A percentile compares a stretch with the other conserved stretches of the same genome.
These are phyloP conservation scores for Phyllotis vaccarum DNA, from an alignment of 2,797 vertebrate genomes.

Conservation along the genomic window DNA sequence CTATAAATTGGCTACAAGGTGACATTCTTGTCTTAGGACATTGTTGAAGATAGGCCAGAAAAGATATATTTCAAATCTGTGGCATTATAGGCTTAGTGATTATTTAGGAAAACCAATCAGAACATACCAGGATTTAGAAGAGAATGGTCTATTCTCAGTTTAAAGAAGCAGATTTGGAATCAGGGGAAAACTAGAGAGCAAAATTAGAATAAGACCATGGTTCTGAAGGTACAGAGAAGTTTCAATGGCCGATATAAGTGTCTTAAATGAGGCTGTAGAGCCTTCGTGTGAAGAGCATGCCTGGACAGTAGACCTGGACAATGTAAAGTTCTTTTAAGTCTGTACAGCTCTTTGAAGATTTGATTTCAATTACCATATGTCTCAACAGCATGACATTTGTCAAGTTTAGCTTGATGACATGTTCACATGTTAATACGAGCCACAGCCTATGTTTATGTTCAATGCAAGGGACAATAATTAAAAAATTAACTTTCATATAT, in stretches of 20 bases:
- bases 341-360: background rate
- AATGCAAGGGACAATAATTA: background rate
- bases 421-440: background rate
- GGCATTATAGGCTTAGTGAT: background rate
- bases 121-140: background rate
- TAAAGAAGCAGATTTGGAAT: background rate
- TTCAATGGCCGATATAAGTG: background rate
- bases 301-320: background rate
- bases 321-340: background rate
- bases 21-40: background rate
- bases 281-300: background rate
- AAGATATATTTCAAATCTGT: background rate
- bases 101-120: background rate
- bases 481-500: background rate
- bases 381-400: background rate
- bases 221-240: background rate
- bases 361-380: background rate
- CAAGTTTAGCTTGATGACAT: constrained; percentile 3
- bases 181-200: background rate
- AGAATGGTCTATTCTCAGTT: background rate
- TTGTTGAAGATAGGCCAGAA: background rate
- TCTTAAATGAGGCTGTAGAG: background rate
- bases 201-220: background rate
- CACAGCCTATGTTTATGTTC: background rate
- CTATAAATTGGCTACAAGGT: background rate